These are phyloP conservation scores for Conger conger DNA, from an alignment of 2,113 vertebrate species.

Conservation along the genomic window DNA sequence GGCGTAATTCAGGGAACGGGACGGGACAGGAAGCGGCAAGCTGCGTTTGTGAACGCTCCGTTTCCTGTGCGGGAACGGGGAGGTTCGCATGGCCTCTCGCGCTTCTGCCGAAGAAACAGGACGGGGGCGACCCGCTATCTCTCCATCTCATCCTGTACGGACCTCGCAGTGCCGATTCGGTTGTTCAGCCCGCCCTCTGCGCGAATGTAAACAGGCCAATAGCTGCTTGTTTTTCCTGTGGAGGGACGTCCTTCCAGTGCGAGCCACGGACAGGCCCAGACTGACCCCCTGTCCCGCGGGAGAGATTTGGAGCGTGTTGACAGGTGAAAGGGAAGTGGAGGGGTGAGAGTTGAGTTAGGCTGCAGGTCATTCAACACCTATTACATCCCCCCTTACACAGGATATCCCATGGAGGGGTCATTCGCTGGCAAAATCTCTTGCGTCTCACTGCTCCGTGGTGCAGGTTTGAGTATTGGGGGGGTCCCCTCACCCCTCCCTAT, in stretches of 20 bases:
- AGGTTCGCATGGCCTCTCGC: conserved; percentile 17
- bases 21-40: background rate
- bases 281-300: conserved; percentile 48
- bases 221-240: conserved; percentile 33
- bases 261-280: conserved; percentile 62
- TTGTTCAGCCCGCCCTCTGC: conserved; percentile 44
- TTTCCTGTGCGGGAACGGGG: background rate
- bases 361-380: conserved; percentile 62
- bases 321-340: conserved; percentile 68
- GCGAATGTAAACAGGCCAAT: conserved; percentile 51
- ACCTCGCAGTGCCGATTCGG: conserved; percentile 46
- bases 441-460: background rate
- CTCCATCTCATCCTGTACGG: conserved; percentile 37
- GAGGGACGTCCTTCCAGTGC: conserved; percentile 43
- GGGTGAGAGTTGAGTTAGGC: conserved; percentile 65
- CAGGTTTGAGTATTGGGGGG: background rate
- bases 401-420: conserved; percentile 27
- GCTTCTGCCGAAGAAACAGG: conserved; percentile 36
- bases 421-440: conserved; percentile 28
- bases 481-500: background rate
- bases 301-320: conserved; percentile 74
- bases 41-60: background rate
- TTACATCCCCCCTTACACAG: conserved; percentile 34
- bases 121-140: conserved; percentile 40
- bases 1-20: conserved; percentile 13